These are phyloP conservation scores for Otus scops DNA, from an alignment of 2,797 vertebrate genomes.

Conservation along the genomic window DNA sequence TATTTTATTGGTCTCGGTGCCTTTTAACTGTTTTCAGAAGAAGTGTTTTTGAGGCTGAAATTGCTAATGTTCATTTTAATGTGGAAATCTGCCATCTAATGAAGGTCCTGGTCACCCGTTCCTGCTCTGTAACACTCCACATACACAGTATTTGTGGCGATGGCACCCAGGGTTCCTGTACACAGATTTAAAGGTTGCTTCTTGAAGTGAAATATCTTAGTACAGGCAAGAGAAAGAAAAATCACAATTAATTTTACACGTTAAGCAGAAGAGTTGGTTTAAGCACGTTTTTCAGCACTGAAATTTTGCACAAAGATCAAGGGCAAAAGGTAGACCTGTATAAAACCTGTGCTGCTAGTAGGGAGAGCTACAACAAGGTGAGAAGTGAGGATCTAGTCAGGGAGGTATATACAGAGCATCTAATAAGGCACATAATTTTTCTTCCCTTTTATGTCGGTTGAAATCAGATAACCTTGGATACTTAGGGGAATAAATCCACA, in stretches of 20 bases:
- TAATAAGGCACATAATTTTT: background rate
- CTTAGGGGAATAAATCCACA: background rate
- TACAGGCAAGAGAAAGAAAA: background rate
- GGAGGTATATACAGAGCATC: background rate
- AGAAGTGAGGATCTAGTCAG: background rate
- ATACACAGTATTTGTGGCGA: background rate
- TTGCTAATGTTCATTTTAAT: constrained; percentile 1
- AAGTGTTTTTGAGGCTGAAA: constrained; percentile 32
- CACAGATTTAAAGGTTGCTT: background rate
- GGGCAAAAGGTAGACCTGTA: background rate
- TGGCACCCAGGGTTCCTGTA: background rate
- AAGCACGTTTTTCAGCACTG: background rate
- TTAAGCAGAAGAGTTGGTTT: background rate
- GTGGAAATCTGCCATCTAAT: background rate
- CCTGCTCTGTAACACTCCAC: background rate
- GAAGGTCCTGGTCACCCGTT: background rate
- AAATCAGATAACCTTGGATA: background rate
- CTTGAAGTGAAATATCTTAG: background rate
- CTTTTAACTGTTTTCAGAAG: constrained; percentile 57
- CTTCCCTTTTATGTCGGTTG: background rate
- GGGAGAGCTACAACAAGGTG: background rate
- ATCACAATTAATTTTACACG: background rate
- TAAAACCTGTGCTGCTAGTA: background rate
- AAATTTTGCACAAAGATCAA: background rate
- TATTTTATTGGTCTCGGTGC: constrained; percentile 48